Evolutionary conservation across 2,888 invertebrate genomes (phyloP).

Genomic region (Melipona beecheii): DNA sequence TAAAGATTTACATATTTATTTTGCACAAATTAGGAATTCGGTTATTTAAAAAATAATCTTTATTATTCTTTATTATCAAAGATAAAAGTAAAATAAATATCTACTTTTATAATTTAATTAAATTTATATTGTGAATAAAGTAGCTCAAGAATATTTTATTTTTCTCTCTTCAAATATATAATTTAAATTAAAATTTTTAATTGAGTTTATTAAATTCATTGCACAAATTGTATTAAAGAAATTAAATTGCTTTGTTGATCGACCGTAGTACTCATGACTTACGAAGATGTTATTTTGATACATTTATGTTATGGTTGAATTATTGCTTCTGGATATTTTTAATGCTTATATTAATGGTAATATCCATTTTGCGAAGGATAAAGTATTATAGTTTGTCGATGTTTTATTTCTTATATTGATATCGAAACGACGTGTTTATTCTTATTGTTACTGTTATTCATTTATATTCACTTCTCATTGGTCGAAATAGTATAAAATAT

Average conservation of each 20-base stretch:
- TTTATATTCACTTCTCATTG: background rate
- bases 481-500: background rate
- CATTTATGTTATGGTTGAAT: background rate
- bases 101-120: no score
- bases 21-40: no score
- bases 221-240: background rate
- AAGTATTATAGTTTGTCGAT: background rate
- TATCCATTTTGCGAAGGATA: background rate
- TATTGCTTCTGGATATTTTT: background rate
- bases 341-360: background rate
- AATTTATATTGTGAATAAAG: no score
- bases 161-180: no score
- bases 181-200: no score
- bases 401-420: conserved; percentile 1
- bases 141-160: no score
- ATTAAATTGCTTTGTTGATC: background rate
- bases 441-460: background rate
- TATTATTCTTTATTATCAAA: no score
- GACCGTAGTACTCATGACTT: background rate
- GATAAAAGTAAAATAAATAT: no score
- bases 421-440: background rate
- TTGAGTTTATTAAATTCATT: background rate
- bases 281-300: background rate
- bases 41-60: no score
- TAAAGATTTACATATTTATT: no score